These are phyloP conservation scores for Lissonota sp. DNA, from an alignment of 2,888 invertebrate species.

Conservation along the genomic window DNA sequence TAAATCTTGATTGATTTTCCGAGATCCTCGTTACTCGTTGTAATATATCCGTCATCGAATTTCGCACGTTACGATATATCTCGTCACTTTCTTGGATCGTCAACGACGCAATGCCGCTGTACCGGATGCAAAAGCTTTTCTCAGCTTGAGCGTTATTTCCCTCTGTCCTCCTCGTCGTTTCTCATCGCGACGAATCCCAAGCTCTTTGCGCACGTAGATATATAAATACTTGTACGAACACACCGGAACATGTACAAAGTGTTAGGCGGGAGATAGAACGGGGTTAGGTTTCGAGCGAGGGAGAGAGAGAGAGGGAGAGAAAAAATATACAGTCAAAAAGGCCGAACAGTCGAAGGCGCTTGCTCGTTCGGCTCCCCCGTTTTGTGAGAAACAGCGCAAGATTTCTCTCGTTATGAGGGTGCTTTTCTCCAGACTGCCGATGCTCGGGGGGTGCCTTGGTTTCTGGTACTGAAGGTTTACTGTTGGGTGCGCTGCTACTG, in stretches of 20 bases:
- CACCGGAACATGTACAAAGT: constrained; percentile 6
- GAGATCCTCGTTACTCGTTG: background rate
- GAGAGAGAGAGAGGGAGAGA: constrained; percentile 43
- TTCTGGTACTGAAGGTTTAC: constrained; percentile 55
- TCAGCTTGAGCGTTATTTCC: constrained; percentile 54
- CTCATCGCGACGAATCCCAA: constrained; percentile 17
- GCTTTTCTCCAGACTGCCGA: constrained; percentile 79
- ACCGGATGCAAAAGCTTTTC: constrained; percentile 35
- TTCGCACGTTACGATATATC: constrained; percentile 16
- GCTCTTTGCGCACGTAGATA: constrained; percentile 29
- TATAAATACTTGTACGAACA: constrained; percentile 26
- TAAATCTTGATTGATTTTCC: too few species aligned
- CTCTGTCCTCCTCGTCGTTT: constrained; percentile 57
- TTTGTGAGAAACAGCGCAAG: constrained; percentile 59
- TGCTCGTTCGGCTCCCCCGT: constrained; percentile 57
- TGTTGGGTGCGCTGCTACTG: constrained; percentile 65
- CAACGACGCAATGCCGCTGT: constrained; percentile 46
- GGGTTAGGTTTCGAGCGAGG: constrained; percentile 49
- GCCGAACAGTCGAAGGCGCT: constrained; percentile 57
- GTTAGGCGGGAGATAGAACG: constrained; percentile 49
- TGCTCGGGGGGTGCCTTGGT: constrained; percentile 43
- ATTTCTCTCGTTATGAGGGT: constrained; percentile 76
- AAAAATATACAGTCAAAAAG: constrained; percentile 42
- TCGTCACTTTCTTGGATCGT: constrained; percentile 13
- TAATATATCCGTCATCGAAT: background rate